phyloP scores from a whole-genome alignment of 1,140 invertebrate species.

The Eciton burchellii region DNA sequence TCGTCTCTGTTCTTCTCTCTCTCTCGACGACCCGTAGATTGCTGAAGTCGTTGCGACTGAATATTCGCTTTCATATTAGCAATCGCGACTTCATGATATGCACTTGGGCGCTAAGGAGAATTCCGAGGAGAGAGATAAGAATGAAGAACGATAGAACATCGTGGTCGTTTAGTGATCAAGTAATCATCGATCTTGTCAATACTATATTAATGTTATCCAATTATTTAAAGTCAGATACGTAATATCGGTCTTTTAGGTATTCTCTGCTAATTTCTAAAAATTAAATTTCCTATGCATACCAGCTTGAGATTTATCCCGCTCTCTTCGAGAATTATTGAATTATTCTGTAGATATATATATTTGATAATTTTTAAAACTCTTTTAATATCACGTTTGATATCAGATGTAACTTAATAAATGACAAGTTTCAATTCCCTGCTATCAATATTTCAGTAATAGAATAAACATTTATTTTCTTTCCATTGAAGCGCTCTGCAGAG shows the following conservation, averaged over 20 bases:
- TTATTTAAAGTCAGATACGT: too few relatives aligned
- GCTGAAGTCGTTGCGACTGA: slow-evolving; percentile 18
- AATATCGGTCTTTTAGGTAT: too few relatives aligned
- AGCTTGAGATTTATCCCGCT: background rate
- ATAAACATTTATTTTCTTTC: background rate
- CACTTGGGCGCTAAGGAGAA: background rate
- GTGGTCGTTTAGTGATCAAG: background rate
- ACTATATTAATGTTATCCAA: too few relatives aligned
- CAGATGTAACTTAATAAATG: too few relatives aligned
- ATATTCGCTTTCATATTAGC: slow-evolving; percentile 43
- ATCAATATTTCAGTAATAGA: background rate
- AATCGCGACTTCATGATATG: slow-evolving; percentile 5
- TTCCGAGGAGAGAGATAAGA: background rate
- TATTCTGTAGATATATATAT: background rate
- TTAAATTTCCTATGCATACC: too few relatives aligned
- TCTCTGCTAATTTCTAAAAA: too few relatives aligned
- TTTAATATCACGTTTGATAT: background rate
- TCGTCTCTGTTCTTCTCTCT: background rate
- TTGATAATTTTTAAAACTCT: background rate
- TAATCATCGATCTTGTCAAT: too few relatives aligned
- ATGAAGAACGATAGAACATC: background rate
- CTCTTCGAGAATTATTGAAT: background rate
- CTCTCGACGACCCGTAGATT: slow-evolving; percentile 9
- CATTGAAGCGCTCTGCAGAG: background rate
- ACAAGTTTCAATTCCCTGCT: background rate